Evolutionary conservation across 2,797 vertebrate species (phyloP).

Genomic region (Diglossa cyanea): DNA sequence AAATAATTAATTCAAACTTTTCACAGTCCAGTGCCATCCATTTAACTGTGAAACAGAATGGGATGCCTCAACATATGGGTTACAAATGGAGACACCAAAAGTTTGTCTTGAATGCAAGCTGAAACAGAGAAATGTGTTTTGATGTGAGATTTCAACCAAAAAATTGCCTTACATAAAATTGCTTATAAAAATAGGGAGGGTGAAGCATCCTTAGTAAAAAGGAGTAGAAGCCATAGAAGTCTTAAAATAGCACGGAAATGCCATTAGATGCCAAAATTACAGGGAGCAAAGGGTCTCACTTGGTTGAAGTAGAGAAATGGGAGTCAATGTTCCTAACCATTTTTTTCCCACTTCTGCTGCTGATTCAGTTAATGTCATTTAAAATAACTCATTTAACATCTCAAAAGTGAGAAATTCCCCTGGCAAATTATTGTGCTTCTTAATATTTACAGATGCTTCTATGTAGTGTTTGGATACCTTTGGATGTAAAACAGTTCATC

Average conservation of each 20-base stretch:
- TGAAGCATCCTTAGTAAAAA: not conserved
- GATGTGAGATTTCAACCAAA: conserved; percentile 54
- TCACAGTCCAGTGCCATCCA: conserved; percentile 62
- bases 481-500: not conserved
- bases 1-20: conserved; percentile 64
- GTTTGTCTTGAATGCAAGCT: conserved; percentile 67
- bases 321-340: not conserved
- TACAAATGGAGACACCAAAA: conserved; percentile 64
- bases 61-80: conserved; percentile 66
- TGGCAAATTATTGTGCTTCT: not conserved
- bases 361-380: not conserved
- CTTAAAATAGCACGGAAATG: not conserved
- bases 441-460: not conserved
- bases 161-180: conserved; percentile 31
- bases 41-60: conserved; percentile 67
- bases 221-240: not conserved
- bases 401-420: not conserved
- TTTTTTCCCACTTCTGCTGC: not conserved
- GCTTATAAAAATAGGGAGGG: not conserved
- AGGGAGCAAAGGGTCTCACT: not conserved
- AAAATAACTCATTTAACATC: not conserved
- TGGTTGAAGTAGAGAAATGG: not conserved
- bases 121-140: conserved; percentile 58
- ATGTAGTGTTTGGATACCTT: not conserved
- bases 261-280: not conserved